Base-by-base conservation (phyloP, 2,888 invertebrate species). In the Synanthedon formicaeformis region DNA sequence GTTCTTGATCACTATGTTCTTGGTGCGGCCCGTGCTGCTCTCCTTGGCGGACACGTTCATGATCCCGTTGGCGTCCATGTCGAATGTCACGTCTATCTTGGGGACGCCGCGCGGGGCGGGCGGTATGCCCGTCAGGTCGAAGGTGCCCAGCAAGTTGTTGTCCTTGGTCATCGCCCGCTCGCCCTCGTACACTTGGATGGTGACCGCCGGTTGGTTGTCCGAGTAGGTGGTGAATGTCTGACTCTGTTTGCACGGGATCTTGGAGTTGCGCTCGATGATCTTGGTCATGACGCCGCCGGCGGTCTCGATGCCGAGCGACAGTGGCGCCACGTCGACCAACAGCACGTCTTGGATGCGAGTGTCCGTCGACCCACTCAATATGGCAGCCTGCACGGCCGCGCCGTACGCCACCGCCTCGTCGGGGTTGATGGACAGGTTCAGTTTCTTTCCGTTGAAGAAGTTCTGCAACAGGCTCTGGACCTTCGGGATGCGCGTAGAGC, bases 351-450 rank as follows among this genome's bases (percentile, higher is more conserved):
- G 91, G 55, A 93, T 91, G 71, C 80, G 86, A 14, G 89, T 83
- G 65, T 92, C 92, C 11, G 90, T 89, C 92, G 92, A 89, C 0
- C 90, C 90, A 58, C 83, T 88, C 34, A 92, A 71, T 57, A 91
- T 89, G 1, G 91, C 91, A 0, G 91, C 91, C 66, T 91, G 90
- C 2, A 91, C 84, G 1, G 91, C 91, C 1, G 91, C 91, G 13
- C 91, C 91, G 64, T 91, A 92, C 0, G 92, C 92, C 0, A 92
- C 92, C 1, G 92, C 92, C 67, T 92, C 92, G 61, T 92, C 92
- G 0, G 92, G 92, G 64, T 92, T 92, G 59, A 92, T 91, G 4
- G 90, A 90, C 53, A 90, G 76, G 64, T 91, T 91, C 11, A 92
- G 72, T 12, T 82, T 77, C 69, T 91, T 92, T 4, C 90, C 90